Evolutionary conservation across 2,797 vertebrate genomes (phyloP).

Genomic region (Leptatherina wallacei): DNA sequence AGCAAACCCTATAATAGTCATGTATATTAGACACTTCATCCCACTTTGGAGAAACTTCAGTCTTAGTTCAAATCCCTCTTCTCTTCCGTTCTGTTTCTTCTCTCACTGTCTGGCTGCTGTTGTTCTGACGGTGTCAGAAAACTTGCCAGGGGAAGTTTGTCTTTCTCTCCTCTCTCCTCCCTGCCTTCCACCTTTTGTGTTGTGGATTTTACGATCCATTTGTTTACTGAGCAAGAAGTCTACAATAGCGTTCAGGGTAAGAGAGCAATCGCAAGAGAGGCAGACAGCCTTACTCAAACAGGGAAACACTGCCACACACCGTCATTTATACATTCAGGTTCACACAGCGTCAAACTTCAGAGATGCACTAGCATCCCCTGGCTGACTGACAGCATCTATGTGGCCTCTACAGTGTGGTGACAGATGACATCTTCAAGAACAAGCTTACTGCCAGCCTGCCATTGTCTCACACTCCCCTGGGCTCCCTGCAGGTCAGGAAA

Average conservation of each 20-base stretch:
- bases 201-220: constrained; percentile 64
- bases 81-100: constrained; percentile 10
- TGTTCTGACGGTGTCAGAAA: constrained; percentile 51
- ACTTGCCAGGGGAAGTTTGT: constrained; percentile 56
- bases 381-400: constrained; percentile 59
- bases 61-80: constrained; percentile 42
- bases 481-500: constrained; percentile 43
- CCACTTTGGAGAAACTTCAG: constrained; percentile 31
- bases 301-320: constrained; percentile 36
- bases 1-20: constrained; percentile 37
- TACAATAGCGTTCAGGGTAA: constrained; percentile 56
- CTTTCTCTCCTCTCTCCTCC: constrained; percentile 39
- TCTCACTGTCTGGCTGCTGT: constrained; percentile 15
- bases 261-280: constrained; percentile 46
- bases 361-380: constrained; percentile 47
- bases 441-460: constrained; percentile 58
- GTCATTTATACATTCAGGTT: constrained; percentile 11
- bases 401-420: constrained; percentile 52
- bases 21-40: constrained; percentile 35
- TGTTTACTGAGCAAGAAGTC: constrained; percentile 72
- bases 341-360: constrained; percentile 38
- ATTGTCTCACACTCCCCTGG: constrained; percentile 59
- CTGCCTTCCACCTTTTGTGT: constrained; percentile 50
- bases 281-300: constrained; percentile 51
- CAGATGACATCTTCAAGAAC: constrained; percentile 63